Base-by-base conservation (phyloP, 2,797 vertebrate genomes). In the Amblyraja radiata region DNA sequence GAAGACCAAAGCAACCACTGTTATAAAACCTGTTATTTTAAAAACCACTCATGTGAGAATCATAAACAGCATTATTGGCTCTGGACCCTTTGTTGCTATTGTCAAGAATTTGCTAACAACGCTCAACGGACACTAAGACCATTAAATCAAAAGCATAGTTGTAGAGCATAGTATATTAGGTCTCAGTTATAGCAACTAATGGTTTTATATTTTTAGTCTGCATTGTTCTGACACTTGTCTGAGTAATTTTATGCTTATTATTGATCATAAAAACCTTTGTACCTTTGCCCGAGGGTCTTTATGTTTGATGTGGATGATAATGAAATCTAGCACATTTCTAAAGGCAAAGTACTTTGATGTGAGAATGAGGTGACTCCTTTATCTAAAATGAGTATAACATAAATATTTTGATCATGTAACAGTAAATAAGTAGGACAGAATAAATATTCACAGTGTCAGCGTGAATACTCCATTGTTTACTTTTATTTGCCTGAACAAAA, bases 241-340 rank as follows among this genome's bases (percentile, higher is more conserved):
- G 65, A 92, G 90, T 73, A 76, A 92, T 92, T 92, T 76, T 18
- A 58, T 92, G 25, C 39, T 54, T 76, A 74, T 58, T 92, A 58
- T 74, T 92, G 90, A 76, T 54, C 21, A 76, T 76, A 39, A 92
- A 76, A 92, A 58, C 71, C 39, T 71, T 74, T 92, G 61, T 58
- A 91, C 28, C 68, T 54, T 39, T 91, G 21, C 36, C 90, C 23
- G 9, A 16, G 23, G 86, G 68, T 23, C 88, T 91, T 91, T 46
- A 71, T 25, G 61, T 65, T 91, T 92, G 39, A 92, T 92, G 71
- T 92, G 36, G 13, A 74, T 92, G 90, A 92, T 92, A 92, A 92
- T 76, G 23, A 76, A 92, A 54, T 54, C 71, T n/a, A 58, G 23
- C 46, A 46, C 46, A 28, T 74, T 92, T 58, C 25, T 76, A 73